These are phyloP conservation scores for Yponomeuta cagnagella DNA, from an alignment of 2,888 invertebrate species.

Conservation along the genomic window DNA sequence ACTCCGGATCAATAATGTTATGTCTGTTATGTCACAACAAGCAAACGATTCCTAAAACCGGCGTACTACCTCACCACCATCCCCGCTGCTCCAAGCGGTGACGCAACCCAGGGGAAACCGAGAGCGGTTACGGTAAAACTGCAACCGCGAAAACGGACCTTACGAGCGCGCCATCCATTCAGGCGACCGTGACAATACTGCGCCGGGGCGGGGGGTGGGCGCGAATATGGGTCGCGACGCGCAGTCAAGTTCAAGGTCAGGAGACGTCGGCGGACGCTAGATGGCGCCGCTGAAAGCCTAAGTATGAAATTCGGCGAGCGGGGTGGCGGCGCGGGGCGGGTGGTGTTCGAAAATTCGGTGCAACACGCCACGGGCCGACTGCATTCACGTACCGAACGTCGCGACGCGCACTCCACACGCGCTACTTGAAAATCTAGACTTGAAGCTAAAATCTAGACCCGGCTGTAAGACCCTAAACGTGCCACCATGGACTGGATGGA, in stretches of 20 bases:
- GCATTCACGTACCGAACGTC: constrained; percentile 71
- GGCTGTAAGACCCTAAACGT: constrained; percentile 37
- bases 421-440: constrained; percentile 46
- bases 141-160: constrained; percentile 49
- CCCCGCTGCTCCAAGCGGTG: constrained; percentile 26
- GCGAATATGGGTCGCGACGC: constrained; percentile 67
- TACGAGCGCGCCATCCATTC: constrained; percentile 45
- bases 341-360: constrained; percentile 72
- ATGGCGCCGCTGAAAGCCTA: constrained; percentile 58
- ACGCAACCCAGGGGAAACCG: constrained; percentile 56
- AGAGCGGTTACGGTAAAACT: constrained; percentile 43
- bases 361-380: constrained; percentile 65
- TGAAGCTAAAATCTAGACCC: constrained; percentile 38
- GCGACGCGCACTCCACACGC: constrained; percentile 68
- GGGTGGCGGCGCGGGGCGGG: constrained; percentile 45
- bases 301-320: constrained; percentile 63
- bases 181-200: constrained; percentile 58
- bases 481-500: constrained; percentile 72
- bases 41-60: neutral
- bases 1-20: too few species aligned
- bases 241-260: constrained; percentile 74
- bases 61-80: neutral
- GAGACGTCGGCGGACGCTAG: constrained; percentile 55
- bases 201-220: constrained; percentile 30
- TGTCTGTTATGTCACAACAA: too few species aligned